Conservation (phyloP, 1,140 invertebrate genomes). For the Manduca sexta region DNA sequence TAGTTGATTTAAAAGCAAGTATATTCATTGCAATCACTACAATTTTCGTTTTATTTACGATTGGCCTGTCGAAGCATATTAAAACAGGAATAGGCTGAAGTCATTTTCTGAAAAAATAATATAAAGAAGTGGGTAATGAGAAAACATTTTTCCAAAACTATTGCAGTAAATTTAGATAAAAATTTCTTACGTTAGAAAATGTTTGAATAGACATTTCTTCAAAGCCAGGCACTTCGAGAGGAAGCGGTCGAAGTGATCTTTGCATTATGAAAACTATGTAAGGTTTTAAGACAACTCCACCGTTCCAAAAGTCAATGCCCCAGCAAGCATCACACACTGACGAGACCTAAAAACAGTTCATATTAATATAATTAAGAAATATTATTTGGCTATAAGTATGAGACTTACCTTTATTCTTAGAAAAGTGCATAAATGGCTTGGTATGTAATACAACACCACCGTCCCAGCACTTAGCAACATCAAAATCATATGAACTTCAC, state of each 20-base stretch:
- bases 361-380: no score
- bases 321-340: conserved; percentile 44
- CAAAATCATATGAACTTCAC: conserved; percentile 36
- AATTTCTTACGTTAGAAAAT: conserved; percentile 42
- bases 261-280: conserved; percentile 53
- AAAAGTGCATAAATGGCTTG: conserved; percentile 40
- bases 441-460: conserved; percentile 32
- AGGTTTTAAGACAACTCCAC: conserved; percentile 15
- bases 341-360: conserved; percentile 34
- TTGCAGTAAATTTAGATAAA: no score
- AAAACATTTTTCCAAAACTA: no score
- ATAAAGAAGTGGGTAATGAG: no score
- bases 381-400: no score
- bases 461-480: conserved; percentile 32
- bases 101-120: conserved; percentile 52
- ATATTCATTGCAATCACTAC: not conserved
- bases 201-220: conserved; percentile 49
- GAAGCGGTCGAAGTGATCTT: conserved; percentile 35
- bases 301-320: conserved; percentile 47
- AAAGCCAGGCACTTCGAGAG: conserved; percentile 37
- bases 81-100: conserved; percentile 45
- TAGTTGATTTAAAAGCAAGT: conserved; percentile 2
- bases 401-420: conserved; percentile 38
- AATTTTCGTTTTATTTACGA: not conserved
- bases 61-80: conserved; percentile 49